phyloP scores from a whole-genome alignment of 2,113 vertebrate species.

The Leucoraja erinaceus region DNA sequence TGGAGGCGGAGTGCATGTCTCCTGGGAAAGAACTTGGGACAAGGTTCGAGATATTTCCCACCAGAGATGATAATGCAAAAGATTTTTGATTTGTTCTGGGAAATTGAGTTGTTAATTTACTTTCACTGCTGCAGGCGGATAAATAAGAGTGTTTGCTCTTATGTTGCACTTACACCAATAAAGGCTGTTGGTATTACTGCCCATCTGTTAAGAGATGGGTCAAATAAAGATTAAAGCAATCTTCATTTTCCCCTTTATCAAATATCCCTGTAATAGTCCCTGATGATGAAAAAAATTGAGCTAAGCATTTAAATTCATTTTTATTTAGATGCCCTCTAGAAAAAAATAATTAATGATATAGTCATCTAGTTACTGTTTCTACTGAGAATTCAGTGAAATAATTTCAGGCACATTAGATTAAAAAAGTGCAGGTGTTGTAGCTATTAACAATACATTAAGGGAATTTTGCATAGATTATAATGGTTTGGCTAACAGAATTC shows the following conservation, averaged over 20 bases:
- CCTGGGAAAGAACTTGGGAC: not conserved
- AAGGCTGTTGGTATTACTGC: not conserved
- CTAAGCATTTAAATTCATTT: not conserved
- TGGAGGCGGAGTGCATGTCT: not conserved
- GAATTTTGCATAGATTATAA: not conserved
- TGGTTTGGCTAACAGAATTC: not conserved
- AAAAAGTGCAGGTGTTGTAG: not conserved
- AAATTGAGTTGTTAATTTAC: constrained; percentile 6
- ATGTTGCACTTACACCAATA: constrained; percentile 5
- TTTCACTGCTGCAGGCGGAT: constrained; percentile 12
- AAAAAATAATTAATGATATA: not conserved
- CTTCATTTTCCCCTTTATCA: not conserved
- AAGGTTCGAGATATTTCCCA: not conserved
- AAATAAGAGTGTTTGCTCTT: constrained; percentile 3
- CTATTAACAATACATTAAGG: not conserved
- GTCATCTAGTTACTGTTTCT: not conserved
- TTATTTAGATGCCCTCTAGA: not conserved
- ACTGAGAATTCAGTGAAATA: not conserved
- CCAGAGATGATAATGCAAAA: not conserved
- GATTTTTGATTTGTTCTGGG: constrained; percentile 13
- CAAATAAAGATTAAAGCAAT: constrained; percentile 18
- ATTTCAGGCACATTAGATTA: not conserved
- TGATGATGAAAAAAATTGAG: not conserved
- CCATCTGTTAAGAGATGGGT: not conserved
- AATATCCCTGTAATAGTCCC: not conserved